Conservation (phyloP, 2,888 invertebrate species). For the Barypeithes pellucidus region DNA sequence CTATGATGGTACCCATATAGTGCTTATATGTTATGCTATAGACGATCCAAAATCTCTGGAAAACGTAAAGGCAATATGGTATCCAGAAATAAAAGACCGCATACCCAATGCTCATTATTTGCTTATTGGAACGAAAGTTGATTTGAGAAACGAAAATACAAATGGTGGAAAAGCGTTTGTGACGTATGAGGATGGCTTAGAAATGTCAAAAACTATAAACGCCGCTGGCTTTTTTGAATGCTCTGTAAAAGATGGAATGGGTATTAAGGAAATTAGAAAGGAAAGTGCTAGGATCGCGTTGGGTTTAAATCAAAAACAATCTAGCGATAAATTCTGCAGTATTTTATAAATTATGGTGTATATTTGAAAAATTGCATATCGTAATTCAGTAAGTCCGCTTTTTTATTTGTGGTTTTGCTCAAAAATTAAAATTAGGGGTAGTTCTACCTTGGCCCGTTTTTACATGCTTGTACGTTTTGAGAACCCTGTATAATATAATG, state of each 20-base stretch:
- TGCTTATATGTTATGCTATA: conserved; percentile 54
- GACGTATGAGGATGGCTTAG: conserved; percentile 72
- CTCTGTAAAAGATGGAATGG: conserved; percentile 77
- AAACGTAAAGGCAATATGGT: conserved; percentile 78
- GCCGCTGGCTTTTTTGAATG: conserved; percentile 76
- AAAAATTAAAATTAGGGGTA: too few species aligned
- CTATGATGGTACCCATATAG: conserved; percentile 61
- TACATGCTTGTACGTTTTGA: too few species aligned
- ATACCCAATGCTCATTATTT: conserved; percentile 77
- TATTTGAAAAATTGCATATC: too few species aligned
- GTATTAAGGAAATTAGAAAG: conserved; percentile 76
- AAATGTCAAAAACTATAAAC: conserved; percentile 74
- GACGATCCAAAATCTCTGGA: conserved; percentile 69
- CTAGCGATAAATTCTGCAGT: not conserved
- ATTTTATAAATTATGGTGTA: not conserved
- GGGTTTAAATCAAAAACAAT: not conserved
- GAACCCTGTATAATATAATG: too few species aligned
- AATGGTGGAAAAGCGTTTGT: conserved; percentile 67
- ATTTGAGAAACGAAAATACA: conserved; percentile 67
- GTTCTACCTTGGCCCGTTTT: too few species aligned
- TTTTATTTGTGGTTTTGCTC: too few species aligned
- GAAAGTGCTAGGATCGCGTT: conserved; percentile 59
- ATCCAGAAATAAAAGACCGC: conserved; percentile 76
- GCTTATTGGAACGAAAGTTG: conserved; percentile 77
- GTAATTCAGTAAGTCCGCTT: too few species aligned